Conservation (phyloP, 2,113 vertebrate genomes). For the Urocitellus parryii region DNA sequence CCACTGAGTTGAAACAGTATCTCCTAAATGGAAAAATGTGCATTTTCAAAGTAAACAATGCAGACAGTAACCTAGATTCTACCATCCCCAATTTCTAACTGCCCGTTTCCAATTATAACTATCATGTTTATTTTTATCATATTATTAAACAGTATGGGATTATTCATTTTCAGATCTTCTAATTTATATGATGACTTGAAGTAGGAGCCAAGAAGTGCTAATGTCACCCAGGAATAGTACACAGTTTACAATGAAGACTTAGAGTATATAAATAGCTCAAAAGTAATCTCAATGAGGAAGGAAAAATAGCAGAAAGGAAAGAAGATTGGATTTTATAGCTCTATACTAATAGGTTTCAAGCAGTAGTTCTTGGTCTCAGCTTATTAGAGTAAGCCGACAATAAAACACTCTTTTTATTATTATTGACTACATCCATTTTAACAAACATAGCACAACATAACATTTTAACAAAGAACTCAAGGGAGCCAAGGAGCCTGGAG, state of each 20-base stretch:
- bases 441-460: background rate
- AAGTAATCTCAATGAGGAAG: background rate
- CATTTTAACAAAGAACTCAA: background rate
- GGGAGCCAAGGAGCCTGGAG: background rate
- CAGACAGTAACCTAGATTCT: background rate
- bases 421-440: background rate
- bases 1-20: background rate
- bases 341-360: background rate
- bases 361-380: background rate
- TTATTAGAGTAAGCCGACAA: constrained; percentile 25
- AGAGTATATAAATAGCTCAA: background rate
- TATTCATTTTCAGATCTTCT: constrained; percentile 31
- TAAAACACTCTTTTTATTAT: background rate
- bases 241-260: background rate
- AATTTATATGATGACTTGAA: background rate
- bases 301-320: background rate
- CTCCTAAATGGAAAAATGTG: background rate
- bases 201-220: background rate
- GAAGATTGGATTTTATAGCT: background rate
- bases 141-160: background rate
- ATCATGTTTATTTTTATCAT: background rate
- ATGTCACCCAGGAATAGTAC: background rate
- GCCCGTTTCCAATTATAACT: background rate
- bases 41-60: background rate
- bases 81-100: background rate